Conservation (phyloP, 2,113 vertebrate genomes). For the Aspiorhynchus laticeps region DNA sequence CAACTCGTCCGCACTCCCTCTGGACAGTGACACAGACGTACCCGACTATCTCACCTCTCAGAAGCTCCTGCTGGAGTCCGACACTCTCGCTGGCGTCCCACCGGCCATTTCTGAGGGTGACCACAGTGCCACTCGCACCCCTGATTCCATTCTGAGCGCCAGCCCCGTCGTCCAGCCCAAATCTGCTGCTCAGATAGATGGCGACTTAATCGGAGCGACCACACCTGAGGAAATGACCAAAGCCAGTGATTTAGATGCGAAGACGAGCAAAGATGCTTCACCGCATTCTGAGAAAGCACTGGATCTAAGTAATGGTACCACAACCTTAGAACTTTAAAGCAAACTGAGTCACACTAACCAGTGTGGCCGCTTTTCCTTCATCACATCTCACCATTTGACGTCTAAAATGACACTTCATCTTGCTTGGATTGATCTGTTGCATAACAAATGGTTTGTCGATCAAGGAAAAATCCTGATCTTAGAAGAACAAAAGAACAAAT, state of each 20-base stretch:
- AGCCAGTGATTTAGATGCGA: constrained; percentile 48
- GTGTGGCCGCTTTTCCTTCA: not conserved
- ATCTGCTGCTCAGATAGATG: constrained; percentile 49
- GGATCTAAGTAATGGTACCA: constrained; percentile 25
- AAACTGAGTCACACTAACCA: constrained; percentile 6
- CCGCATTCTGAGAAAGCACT: constrained; percentile 11
- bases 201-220: constrained; percentile 47
- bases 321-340: constrained; percentile 30
- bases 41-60: constrained; percentile 67
- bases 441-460: constrained; percentile 21
- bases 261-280: constrained; percentile 23
- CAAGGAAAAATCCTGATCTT: not conserved
- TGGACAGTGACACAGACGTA: constrained; percentile 74
- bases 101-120: constrained; percentile 54
- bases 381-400: constrained; percentile 6
- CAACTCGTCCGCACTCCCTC: constrained; percentile 59
- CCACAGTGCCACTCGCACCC: constrained; percentile 62
- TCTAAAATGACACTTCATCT: not conserved
- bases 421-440: constrained; percentile 25
- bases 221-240: constrained; percentile 57
- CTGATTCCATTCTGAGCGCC: constrained; percentile 66
- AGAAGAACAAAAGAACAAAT: constrained; percentile 9
- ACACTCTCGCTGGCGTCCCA: constrained; percentile 55
- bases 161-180: constrained; percentile 62
- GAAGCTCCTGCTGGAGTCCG: constrained; percentile 68